Percentiles rank a stretch among this genome's conserved stretches.
Evolutionary conservation across 2,888 invertebrate genomes (phyloP).

Genomic region (Agrilus cyanescens): DNA sequence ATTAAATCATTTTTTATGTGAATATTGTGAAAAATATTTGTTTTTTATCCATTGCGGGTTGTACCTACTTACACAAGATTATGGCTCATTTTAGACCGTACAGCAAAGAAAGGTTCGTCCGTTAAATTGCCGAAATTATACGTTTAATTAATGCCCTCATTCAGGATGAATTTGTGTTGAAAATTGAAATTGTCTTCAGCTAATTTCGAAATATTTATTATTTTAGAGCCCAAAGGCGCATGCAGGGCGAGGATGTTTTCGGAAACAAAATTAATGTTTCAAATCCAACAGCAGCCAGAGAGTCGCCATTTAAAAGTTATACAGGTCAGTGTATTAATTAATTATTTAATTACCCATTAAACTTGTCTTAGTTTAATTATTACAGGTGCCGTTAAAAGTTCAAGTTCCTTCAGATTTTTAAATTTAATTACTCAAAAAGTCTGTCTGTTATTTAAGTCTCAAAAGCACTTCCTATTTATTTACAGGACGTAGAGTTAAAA

Average conservation of each 20-base stretch:
- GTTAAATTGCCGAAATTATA: not conserved
- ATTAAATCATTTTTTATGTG: no score
- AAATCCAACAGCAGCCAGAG: slow-evolving; percentile 12
- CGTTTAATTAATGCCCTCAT: not conserved
- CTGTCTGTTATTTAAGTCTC: not conserved
- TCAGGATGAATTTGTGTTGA: no score
- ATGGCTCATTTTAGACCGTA: slow-evolving; percentile 18
- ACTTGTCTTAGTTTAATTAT: no score
- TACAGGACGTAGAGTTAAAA: slow-evolving; percentile 9
- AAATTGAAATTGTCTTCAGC: no score
- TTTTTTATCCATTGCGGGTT: no score
- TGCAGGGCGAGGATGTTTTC: slow-evolving; percentile 75
- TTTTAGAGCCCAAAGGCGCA: slow-evolving; percentile 65
- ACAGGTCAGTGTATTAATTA: slow-evolving; percentile 13
- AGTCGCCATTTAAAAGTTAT: slow-evolving; percentile 16
- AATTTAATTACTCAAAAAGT: not conserved
- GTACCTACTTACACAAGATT: no score
- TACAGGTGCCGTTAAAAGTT: not conserved
- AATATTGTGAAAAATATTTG: no score
- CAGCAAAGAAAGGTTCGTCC: slow-evolving; percentile 14
- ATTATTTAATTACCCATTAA: not conserved
- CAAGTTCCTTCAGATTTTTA: not conserved
- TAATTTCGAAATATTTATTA: no score
- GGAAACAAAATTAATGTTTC: slow-evolving; percentile 56
- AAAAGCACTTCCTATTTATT: not conserved